phyloP scores from a whole-genome alignment of 2,113 vertebrate genomes.

The Amazona vittata region DNA sequence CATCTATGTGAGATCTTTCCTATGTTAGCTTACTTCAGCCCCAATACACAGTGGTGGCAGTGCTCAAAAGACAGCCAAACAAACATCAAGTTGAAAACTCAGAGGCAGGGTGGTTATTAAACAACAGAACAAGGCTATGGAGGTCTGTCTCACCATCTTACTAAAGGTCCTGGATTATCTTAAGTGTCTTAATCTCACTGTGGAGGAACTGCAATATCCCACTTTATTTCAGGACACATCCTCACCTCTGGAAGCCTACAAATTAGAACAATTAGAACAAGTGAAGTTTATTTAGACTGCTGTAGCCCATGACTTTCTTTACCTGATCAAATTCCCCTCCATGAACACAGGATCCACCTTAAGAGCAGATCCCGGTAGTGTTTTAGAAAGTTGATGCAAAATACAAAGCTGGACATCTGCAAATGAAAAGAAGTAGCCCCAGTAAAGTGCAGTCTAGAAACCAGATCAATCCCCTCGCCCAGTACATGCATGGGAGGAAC shows the following conservation, averaged over 20 bases:
- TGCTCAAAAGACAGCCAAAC: slow-evolving; percentile 19
- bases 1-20: not conserved
- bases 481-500: not conserved
- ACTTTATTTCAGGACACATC: slow-evolving; percentile 47
- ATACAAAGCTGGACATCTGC: not conserved
- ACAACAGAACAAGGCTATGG: slow-evolving; percentile 13
- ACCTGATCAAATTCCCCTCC: not conserved
- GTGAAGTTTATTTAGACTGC: slow-evolving; percentile 5
- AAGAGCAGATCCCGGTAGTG: not conserved
- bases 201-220: slow-evolving; percentile 28
- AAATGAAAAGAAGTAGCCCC: not conserved
- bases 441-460: not conserved
- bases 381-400: not conserved
- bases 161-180: slow-evolving; percentile 27
- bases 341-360: not conserved
- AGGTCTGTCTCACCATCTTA: slow-evolving; percentile 50
- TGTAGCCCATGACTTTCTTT: not conserved
- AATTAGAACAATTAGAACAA: slow-evolving; percentile 40
- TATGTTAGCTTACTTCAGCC: not conserved
- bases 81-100: not conserved
- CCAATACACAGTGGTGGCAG: not conserved
- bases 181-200: slow-evolving; percentile 32
- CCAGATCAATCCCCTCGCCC: not conserved
- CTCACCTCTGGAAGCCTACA: slow-evolving; percentile 40
- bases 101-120: not conserved